Conservation (phyloP, 2,113 vertebrate genomes). For the Jacana jacana region DNA sequence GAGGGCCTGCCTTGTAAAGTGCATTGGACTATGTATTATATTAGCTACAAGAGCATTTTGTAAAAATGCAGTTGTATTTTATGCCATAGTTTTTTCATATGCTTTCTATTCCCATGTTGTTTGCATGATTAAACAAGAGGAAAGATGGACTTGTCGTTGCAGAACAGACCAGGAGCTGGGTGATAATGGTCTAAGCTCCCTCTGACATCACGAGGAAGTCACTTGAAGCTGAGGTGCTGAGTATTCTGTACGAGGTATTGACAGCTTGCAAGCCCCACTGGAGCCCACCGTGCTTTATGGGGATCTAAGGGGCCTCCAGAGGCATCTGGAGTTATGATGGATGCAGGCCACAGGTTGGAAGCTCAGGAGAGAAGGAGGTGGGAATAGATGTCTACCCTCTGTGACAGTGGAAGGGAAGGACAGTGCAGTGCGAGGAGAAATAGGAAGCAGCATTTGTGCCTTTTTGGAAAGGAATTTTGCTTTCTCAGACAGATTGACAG, state of each 20-base stretch:
- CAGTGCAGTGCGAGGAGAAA: not conserved
- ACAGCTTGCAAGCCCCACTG: not conserved
- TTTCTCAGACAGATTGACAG: not conserved
- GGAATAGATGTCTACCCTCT: not conserved
- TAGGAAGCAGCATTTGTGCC: rapidly evolving
- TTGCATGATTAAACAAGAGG: not conserved
- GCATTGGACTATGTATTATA: not conserved
- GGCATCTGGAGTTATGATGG: not conserved
- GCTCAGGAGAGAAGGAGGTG: not conserved
- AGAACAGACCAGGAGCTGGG: not conserved
- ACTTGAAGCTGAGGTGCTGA: not conserved
- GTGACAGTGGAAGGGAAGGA: not conserved
- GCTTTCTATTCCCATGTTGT: not conserved
- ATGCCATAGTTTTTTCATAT: not conserved
- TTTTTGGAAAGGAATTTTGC: not conserved
- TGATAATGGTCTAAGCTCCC: not conserved
- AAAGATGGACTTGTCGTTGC: not conserved
- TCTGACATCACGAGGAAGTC: not conserved
- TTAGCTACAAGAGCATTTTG: not conserved
- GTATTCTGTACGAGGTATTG: not conserved
- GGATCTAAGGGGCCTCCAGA: not conserved
- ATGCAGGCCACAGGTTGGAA: not conserved
- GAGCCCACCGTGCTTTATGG: not conserved
- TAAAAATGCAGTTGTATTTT: not conserved
- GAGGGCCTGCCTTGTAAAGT: conserved; percentile 4